These are phyloP conservation scores for Gryllus longicercus DNA, from an alignment of 2,888 invertebrate species.

Conservation along the genomic window DNA sequence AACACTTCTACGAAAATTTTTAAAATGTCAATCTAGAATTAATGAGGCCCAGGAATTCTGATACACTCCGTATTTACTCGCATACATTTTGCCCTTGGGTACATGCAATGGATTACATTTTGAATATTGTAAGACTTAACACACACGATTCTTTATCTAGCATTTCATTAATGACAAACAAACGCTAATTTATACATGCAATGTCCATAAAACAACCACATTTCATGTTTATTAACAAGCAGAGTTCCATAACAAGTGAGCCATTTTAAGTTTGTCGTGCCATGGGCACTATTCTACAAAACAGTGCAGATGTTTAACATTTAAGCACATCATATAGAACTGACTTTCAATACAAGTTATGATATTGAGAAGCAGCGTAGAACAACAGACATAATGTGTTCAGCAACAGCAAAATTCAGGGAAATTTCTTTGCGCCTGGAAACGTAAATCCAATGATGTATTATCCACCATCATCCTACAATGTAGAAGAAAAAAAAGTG, in stretches of 20 bases:
- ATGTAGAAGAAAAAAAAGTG: not conserved
- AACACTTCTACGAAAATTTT: not conserved
- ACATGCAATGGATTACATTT: not conserved
- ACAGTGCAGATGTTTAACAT: not conserved
- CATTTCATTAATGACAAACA: too few relatives aligned
- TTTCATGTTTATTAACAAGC: not conserved
- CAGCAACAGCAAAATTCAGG: not conserved
- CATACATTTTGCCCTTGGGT: constrained; percentile 17
- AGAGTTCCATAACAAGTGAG: constrained; percentile 1
- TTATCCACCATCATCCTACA: not conserved
- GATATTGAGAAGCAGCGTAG: not conserved
- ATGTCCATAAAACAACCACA: not conserved
- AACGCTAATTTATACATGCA: too few relatives aligned
- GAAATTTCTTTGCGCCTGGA: not conserved
- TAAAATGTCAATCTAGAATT: not conserved
- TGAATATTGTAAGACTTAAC: too few relatives aligned
- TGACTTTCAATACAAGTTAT: not conserved
- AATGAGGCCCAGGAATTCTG: not conserved
- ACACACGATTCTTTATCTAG: too few relatives aligned
- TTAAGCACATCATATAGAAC: not conserved
- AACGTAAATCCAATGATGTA: not conserved
- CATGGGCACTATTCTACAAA: not conserved
- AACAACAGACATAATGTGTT: not conserved
- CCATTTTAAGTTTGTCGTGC: not conserved
- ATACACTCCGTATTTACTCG: constrained; percentile 1